Conservation (phyloP, 2,113 vertebrate species). For the Cephalopterus ornatus region DNA sequence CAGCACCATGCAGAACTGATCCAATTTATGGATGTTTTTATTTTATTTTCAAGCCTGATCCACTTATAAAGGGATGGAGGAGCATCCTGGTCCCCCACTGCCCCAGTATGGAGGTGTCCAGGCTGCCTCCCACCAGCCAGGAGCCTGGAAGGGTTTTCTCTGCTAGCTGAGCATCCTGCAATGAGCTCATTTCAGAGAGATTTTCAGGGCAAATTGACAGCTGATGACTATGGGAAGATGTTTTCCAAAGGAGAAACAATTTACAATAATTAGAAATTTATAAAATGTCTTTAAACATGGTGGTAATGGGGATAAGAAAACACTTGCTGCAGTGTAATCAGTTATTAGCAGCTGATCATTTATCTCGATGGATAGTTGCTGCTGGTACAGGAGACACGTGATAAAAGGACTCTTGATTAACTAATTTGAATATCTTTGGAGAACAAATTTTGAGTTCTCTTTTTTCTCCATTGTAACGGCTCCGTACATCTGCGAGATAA, state of each 20-base stretch:
- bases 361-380: conserved; percentile 74
- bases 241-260: conserved; percentile 73
- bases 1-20: neutral
- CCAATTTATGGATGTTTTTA: neutral
- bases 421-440: conserved; percentile 84
- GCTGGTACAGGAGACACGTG: conserved; percentile 59
- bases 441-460: conserved; percentile 75
- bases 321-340: conserved; percentile 75
- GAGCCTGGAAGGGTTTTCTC: neutral
- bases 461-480: conserved; percentile 73
- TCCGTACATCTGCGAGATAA: conserved; percentile 75
- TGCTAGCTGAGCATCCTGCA: neutral
- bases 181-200: neutral
- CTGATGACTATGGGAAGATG: conserved; percentile 61
- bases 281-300: conserved; percentile 77
- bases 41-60: neutral
- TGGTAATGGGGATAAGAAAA: conserved; percentile 73
- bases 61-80: neutral
- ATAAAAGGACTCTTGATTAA: conserved; percentile 82
- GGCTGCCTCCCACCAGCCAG: neutral
- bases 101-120: rapidly evolving
- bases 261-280: conserved; percentile 79
- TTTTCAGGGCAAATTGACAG: conserved; percentile 31
- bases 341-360: conserved; percentile 82
- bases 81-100: rapidly evolving